Evolutionary conservation across 2,797 vertebrate genomes (phyloP), one percentile per base, ranked within the genome.

Genomic region (Clarias fuscus): DNA sequence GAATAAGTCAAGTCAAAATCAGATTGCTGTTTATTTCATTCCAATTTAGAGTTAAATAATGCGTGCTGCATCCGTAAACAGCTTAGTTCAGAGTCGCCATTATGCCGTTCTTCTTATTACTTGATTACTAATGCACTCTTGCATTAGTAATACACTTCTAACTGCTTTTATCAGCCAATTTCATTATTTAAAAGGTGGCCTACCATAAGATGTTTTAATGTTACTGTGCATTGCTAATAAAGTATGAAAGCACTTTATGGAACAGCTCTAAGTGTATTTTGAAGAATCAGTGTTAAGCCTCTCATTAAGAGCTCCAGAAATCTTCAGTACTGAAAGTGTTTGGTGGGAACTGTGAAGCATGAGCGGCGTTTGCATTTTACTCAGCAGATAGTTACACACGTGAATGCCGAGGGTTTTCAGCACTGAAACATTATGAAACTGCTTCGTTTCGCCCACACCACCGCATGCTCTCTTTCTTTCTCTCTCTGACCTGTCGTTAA

Each of bases 371-470:
- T 86, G 84, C 85, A 90, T 86, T 48, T 85, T 88, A 75, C 91
- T 87, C 90, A 88, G 90, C 88, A 91, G 86, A 89, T 92, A 88
- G 75, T 90, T 90, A 68, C 91, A 89, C 91, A 90, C 92, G 91
- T 90, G 93, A 93, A 93, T 93, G 92, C 93, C 92, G 72, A 70
- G 87, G 86, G 88, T 93, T 92, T 92, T 93, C 93, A 93, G 93
- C 93, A 92, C 87, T 91, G 83, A 91, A 93, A 93, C 91, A 92
- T 93, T 89, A 91, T 90, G 91, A 94, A 94, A 94, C 92, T 93
- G 89, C 86, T 89, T 93, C 91, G 93, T 80, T 88, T 94, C 92
- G 94, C 93, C 92, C 94, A 94, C 94, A 93, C 93, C 91, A 90
- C 91, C 76, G 61, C 84, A 89, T 72, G 75, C n/a, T 87, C 70